phyloP scores from a whole-genome alignment of 2,113 vertebrate species.

The Arvicanthis niloticus region DNA sequence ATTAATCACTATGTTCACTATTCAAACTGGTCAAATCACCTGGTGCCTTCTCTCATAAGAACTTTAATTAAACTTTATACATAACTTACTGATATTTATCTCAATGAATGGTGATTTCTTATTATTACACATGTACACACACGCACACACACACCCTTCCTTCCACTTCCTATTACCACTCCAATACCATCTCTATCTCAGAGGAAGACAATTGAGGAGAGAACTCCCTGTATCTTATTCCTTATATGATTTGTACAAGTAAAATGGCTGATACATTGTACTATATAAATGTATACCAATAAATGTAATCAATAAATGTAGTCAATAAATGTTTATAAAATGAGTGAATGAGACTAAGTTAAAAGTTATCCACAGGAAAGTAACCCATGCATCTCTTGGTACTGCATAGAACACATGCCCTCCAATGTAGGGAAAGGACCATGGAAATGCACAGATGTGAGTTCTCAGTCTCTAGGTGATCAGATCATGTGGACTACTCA shows the following conservation, averaged over 20 bases:
- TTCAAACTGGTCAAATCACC: neutral
- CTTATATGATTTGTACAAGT: neutral
- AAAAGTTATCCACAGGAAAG: neutral
- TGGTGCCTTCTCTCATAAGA: neutral
- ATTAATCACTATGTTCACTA: neutral
- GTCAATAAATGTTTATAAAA: neutral
- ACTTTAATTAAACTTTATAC: neutral
- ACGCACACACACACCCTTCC: neutral
- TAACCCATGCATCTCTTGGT: neutral
- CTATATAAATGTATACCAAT: neutral
- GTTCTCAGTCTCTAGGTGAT: neutral
- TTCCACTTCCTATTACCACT: neutral
- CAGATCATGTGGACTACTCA: neutral
- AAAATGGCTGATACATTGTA: neutral
- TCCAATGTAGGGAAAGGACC: neutral
- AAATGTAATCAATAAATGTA: no score
- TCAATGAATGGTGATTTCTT: neutral
- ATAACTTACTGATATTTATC: neutral
- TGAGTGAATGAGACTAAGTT: neutral
- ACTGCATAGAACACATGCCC: neutral
- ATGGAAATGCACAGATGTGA: rapidly evolving
- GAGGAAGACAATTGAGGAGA: neutral
- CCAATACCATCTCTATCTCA: neutral
- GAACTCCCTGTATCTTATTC: neutral
- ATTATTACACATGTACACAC: neutral